phyloP scores from a whole-genome alignment of 2,113 vertebrate species.

The Protobothrops flavoviridis region DNA sequence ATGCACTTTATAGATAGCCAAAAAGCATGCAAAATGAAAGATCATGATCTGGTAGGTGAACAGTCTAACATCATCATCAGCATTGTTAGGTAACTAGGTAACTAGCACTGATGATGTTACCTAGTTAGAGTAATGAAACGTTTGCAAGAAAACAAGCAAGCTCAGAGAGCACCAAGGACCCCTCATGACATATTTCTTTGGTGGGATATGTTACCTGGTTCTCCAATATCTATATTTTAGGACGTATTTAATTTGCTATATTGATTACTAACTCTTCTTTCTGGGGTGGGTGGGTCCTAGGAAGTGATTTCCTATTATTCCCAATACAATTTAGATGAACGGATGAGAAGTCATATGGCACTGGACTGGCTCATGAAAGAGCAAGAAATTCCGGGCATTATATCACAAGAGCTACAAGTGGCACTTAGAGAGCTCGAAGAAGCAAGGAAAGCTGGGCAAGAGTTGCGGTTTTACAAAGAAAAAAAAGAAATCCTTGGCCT shows the following conservation, averaged over 20 bases:
- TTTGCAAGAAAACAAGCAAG: too few relatives aligned
- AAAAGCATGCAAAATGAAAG: neutral
- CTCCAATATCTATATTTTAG: neutral
- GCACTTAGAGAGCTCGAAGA: slow-evolving; percentile 74
- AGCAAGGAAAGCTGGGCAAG: slow-evolving; percentile 74
- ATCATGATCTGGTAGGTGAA: neutral
- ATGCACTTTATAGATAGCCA: neutral
- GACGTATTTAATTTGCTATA: neutral
- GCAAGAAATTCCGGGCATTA: slow-evolving; percentile 68
- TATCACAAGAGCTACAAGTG: slow-evolving; percentile 75
- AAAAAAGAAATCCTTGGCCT: slow-evolving; percentile 79
- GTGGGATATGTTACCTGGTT: neutral
- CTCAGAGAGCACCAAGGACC: too few relatives aligned
- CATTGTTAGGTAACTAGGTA: too few relatives aligned
- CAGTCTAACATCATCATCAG: neutral
- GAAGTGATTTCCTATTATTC: slow-evolving; percentile 82
- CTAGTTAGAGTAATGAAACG: too few relatives aligned
- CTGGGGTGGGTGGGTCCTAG: slow-evolving; percentile 56
- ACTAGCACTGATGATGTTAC: too few relatives aligned
- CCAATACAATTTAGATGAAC: slow-evolving; percentile 75
- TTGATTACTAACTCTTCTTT: slow-evolving; percentile 24
- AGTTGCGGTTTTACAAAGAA: slow-evolving; percentile 81
- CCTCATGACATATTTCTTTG: neutral
- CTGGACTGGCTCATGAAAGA: slow-evolving; percentile 81
- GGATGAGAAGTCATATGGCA: slow-evolving; percentile 80